phyloP scores from a whole-genome alignment of 2,797 vertebrate species.

The Amblyraja radiata region DNA sequence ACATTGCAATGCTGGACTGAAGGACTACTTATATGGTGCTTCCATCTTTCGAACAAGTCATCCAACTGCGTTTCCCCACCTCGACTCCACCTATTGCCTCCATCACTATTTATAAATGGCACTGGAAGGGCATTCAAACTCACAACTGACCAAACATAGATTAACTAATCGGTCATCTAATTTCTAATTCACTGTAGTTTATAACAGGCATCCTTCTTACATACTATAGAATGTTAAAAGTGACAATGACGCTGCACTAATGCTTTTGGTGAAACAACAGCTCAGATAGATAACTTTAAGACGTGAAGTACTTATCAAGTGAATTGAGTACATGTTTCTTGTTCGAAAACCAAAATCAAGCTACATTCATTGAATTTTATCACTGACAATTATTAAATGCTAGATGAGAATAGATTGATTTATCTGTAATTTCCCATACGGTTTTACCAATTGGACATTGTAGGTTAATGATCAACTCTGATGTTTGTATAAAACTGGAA shows the following conservation, averaged over 20 bases:
- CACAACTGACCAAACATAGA: neutral
- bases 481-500: neutral
- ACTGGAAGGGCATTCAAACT: no score
- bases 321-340: neutral
- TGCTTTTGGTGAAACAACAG: neutral
- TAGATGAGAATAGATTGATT: neutral
- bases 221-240: neutral
- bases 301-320: neutral
- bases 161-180: neutral
- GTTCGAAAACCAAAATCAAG: neutral
- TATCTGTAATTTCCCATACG: neutral
- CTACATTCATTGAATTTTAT: neutral
- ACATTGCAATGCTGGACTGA: neutral
- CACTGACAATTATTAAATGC: neutral
- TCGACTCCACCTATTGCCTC: no score
- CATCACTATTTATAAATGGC: neutral
- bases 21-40: neutral
- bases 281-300: neutral
- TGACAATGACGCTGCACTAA: neutral
- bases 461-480: neutral
- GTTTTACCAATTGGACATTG: neutral
- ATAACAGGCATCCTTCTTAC: neutral
- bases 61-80: neutral
- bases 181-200: neutral
- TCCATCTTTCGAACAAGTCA: neutral